Conservation (phyloP, 2,113 vertebrate genomes). For the Sinocyclocheilus grahami region DNA sequence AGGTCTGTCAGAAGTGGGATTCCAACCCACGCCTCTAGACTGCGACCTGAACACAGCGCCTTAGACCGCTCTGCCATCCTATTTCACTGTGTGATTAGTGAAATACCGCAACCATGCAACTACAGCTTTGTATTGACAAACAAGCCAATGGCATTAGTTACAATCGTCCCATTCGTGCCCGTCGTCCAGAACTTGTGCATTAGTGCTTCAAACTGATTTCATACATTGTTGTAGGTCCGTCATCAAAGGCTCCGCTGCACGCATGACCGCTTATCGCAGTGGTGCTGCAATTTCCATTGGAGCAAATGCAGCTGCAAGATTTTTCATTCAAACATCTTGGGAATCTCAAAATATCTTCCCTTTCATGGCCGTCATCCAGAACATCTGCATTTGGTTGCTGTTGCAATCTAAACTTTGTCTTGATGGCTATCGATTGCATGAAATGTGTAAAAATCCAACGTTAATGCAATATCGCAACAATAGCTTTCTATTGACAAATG, state of each 20-base stretch:
- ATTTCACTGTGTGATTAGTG: too few relatives aligned
- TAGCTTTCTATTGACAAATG: slow-evolving; percentile 38
- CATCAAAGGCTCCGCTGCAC: background rate
- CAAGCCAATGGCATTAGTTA: background rate
- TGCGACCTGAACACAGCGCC: too few relatives aligned
- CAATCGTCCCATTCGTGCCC: too few relatives aligned
- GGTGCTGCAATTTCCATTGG: too few relatives aligned
- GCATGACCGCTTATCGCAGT: background rate
- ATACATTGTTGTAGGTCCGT: background rate
- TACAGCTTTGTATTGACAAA: background rate
- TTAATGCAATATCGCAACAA: background rate
- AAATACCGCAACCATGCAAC: background rate
- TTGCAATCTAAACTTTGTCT: background rate
- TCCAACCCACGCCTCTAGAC: too few relatives aligned
- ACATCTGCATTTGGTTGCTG: background rate
- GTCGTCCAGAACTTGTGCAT: too few relatives aligned
- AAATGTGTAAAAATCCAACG: background rate
- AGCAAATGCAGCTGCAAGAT: too few relatives aligned
- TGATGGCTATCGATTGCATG: slow-evolving; percentile 31
- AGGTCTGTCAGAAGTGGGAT: too few relatives aligned
- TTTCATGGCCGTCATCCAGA: background rate
- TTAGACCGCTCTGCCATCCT: too few relatives aligned
- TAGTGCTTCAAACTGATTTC: background rate
- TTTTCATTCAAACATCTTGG: too few relatives aligned
- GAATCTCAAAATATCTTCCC: background rate